phyloP scores from a whole-genome alignment of 1,140 invertebrate genomes.

The Palaemon carinicauda region DNA sequence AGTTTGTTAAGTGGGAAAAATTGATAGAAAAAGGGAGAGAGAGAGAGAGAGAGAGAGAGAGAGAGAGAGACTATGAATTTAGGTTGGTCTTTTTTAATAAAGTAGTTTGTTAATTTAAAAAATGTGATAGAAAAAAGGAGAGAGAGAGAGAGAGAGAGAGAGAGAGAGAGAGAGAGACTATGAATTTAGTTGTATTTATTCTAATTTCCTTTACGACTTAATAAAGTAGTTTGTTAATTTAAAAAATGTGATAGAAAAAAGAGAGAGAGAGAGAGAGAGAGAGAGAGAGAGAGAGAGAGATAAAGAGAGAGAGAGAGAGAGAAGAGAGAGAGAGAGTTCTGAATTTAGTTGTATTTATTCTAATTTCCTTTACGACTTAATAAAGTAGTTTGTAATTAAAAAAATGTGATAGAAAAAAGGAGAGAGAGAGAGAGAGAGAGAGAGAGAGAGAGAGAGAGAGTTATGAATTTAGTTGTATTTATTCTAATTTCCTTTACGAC shows the following conservation, averaged over 20 bases:
- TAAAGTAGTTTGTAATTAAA: not conserved
- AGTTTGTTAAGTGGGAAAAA: not conserved
- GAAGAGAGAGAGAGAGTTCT: too few species aligned
- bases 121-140: not conserved
- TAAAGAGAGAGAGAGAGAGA: too few species aligned
- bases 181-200: not conserved
- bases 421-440: constrained; percentile 31
- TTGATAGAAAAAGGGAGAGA: not conserved
- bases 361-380: too few species aligned
- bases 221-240: too few species aligned
- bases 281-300: not conserved
- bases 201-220: too few species aligned
- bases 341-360: not conserved
- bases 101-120: too few species aligned
- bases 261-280: not conserved
- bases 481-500: too few species aligned
- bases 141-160: not conserved
- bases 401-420: not conserved
- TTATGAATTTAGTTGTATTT: not conserved
- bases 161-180: too few species aligned
- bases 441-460: too few species aligned
- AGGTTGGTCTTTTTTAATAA: too few species aligned
- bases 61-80: too few species aligned
- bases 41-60: not conserved
- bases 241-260: not conserved